Base-by-base conservation (phyloP, 2,113 vertebrate species). In the Nibea albiflora region DNA sequence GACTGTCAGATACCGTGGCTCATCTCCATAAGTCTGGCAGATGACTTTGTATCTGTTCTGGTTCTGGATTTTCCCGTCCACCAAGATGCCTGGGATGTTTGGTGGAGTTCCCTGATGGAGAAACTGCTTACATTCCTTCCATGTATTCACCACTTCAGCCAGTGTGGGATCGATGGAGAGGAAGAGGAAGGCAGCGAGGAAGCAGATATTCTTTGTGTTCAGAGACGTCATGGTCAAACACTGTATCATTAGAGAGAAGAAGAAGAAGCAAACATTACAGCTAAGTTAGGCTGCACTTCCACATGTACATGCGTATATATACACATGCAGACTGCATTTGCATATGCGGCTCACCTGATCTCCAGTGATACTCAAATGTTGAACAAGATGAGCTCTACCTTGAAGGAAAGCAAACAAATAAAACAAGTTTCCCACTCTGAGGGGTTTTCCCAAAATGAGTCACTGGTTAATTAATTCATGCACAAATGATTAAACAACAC, bases 1-100 rank as follows among this genome's bases (percentile, higher is more conserved):
- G 31, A 90, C 76, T 2, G 89, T 90, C 58, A 89, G 56, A 65
- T 88, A 90, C n/a, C n/a, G n/a, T n/a, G n/a, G n/a, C n/a, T 0
- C 31, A 11, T 77, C 20, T 0, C 11, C 1, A 6, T 20, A 86
- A 8, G 46, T 60, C 74, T 92, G 89, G 72, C 87, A 90, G 9
- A 90, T 84, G 7, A 39, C 0, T 46, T 81, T 90, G 56, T 88
- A 88, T 6, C 53, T 50, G 20, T 63, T 78, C 56, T 75, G 71
- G 63, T 81, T 16, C 14, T 11, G 24, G 53, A 86, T 57, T 0
- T 0, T 12, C 0, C 84, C 79, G 0, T 0, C 12, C 20, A 46
- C 14, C 20, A 88, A 63, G 53, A 90, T 11, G 1, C 56, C 63
- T 0, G 85, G 76, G 16, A 90, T 15, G 4, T 63, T 9, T 28